Percentiles rank a stretch among this genome's conserved stretches.
Conservation (phyloP, 1,140 invertebrate genomes). For the Oncopodura yosiiana region DNA sequence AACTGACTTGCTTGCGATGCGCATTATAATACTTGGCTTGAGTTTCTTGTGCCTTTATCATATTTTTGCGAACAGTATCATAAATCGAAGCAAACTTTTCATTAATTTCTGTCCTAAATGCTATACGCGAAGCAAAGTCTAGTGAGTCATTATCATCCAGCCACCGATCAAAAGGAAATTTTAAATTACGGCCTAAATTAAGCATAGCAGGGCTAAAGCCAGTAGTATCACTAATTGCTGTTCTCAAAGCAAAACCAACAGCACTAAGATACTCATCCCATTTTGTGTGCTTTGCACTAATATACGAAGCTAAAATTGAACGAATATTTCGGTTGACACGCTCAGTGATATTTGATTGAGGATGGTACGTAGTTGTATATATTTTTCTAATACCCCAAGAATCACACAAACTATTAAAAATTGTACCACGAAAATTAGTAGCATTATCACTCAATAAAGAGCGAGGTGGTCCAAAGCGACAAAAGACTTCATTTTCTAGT, state of each 20-base stretch:
- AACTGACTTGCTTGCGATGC: background rate
- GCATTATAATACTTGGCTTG: background rate
- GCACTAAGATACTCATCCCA: conserved; percentile 39
- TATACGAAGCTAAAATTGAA: conserved; percentile 38
- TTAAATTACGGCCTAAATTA: conserved; percentile 39
- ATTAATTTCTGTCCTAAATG: background rate
- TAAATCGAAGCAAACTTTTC: background rate
- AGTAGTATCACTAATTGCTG: conserved; percentile 38
- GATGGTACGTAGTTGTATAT: conserved; percentile 39
- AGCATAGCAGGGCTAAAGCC: conserved; percentile 39
- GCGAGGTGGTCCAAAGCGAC: conserved; percentile 34
- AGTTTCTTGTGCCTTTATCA: conserved; percentile 1
- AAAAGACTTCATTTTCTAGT: conserved; percentile 35
- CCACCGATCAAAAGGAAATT: conserved; percentile 1
- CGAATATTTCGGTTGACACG: conserved; percentile 42
- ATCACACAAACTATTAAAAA: conserved; percentile 10
- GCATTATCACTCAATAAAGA: conserved; percentile 36
- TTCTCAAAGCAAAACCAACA: conserved; percentile 41
- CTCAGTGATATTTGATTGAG: conserved; percentile 41
- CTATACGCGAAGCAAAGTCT: background rate
- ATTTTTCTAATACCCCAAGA: conserved; percentile 20
- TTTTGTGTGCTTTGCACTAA: conserved; percentile 36
- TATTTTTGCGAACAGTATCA: background rate
- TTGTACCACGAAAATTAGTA: conserved; percentile 27
- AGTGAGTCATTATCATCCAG: background rate